phyloP scores from a whole-genome alignment of 2,113 vertebrate species.

The Zapus hudsonius region DNA sequence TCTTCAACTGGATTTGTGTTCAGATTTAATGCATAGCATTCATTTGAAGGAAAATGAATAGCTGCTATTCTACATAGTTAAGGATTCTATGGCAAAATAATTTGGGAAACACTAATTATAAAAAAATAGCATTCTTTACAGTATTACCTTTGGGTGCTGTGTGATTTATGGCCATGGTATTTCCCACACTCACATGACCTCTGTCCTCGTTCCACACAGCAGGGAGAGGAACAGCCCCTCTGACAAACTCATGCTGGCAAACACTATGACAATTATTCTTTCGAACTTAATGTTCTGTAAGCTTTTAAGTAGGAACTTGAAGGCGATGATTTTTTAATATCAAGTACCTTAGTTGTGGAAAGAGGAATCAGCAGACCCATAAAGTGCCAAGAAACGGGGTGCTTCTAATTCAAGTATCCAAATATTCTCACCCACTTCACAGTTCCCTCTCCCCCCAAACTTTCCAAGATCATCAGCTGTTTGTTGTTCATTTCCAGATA shows the following conservation, averaged over 20 bases:
- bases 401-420: conserved; percentile 9
- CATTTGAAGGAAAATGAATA: background rate
- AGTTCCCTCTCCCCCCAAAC: background rate
- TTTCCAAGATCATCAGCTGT: background rate
- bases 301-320: conserved; percentile 24
- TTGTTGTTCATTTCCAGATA: background rate
- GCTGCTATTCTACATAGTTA: background rate
- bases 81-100: background rate
- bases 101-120: background rate
- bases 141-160: background rate
- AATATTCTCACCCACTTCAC: background rate
- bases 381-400: background rate
- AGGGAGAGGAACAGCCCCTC: background rate
- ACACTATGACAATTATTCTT: background rate
- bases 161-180: background rate
- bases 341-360: background rate
- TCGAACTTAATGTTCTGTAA: background rate
- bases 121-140: conserved; percentile 1
- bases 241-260: background rate
- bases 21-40: background rate
- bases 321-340: conserved; percentile 26
- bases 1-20: background rate
- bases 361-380: background rate
- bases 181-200: background rate
- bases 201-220: background rate